phyloP scores from a whole-genome alignment of 2,888 invertebrate species.

The Caenorhabditis sp. region DNA sequence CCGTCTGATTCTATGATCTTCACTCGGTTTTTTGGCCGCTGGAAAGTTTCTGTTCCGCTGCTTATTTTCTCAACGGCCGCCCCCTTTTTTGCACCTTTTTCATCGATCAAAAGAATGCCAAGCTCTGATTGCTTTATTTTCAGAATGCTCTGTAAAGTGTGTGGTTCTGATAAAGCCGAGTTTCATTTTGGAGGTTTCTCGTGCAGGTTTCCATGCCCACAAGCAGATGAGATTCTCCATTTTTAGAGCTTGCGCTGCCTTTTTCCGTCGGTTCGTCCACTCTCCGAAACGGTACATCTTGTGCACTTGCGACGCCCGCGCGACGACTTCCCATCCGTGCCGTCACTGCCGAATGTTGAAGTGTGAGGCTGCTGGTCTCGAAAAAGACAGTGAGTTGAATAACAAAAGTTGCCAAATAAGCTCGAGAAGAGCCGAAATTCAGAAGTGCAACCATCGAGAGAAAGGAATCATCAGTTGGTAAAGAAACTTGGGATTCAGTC shows the following conservation, averaged over 20 bases:
- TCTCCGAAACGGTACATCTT: conserved; percentile 2
- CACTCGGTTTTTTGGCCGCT: no score
- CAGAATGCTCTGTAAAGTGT: background rate
- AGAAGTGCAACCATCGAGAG: conserved; percentile 33
- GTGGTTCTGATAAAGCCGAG: background rate
- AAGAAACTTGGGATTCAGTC: no score
- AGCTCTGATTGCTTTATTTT: background rate
- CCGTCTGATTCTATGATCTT: no score
- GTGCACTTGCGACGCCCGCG: conserved; percentile 9
- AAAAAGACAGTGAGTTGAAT: conserved; percentile 14
- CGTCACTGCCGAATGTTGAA: conserved; percentile 26
- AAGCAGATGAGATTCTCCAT: background rate
- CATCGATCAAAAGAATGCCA: background rate
- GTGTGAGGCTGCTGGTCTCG: conserved; percentile 18
- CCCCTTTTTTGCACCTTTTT: no score
- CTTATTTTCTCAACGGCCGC: no score
- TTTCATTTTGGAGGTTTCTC: conserved; percentile 4
- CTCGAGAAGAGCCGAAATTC: background rate
- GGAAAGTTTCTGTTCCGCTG: no score
- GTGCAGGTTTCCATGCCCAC: background rate
- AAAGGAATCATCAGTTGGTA: conserved; percentile 22
- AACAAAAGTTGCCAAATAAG: no score
- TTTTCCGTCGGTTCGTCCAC: conserved; percentile 34
- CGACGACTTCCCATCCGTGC: conserved; percentile 17
- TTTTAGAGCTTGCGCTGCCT: conserved; percentile 38